Conservation (phyloP, 2,888 invertebrate genomes). For the Perizoma flavofasciatum region DNA sequence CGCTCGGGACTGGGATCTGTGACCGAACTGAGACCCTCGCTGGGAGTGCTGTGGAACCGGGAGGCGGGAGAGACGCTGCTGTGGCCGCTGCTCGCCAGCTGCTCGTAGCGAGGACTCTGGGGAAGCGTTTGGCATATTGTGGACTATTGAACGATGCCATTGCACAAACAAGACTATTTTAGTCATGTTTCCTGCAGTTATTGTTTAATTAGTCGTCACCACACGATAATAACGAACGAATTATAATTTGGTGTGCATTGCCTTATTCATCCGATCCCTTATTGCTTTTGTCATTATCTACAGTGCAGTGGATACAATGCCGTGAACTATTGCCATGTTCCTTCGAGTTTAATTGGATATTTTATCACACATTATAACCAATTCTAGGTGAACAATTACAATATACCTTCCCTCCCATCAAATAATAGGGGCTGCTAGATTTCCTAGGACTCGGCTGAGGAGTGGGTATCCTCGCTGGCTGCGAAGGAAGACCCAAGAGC, state of each 20-base stretch:
- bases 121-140: slow-evolving; percentile 32
- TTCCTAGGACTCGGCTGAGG: slow-evolving; percentile 81
- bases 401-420: slow-evolving; percentile 77
- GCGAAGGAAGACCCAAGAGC: slow-evolving; percentile 91
- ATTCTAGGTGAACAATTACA: not conserved
- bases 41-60: slow-evolving; percentile 70
- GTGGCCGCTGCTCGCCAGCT: slow-evolving; percentile 76
- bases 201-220: no score
- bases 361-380: no score
- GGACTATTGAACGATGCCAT: slow-evolving; percentile 6
- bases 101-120: slow-evolving; percentile 80
- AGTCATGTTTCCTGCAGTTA: no score
- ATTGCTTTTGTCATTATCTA: no score
- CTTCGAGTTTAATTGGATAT: no score
- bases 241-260: no score
- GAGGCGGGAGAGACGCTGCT: slow-evolving; percentile 76
- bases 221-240: no score
- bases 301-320: no score
- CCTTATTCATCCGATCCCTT: no score
- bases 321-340: no score
- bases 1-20: slow-evolving; percentile 76
- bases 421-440: slow-evolving; percentile 75
- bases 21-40: slow-evolving; percentile 71
- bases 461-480: slow-evolving; percentile 90
- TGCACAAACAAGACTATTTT: not conserved